Evolutionary conservation across 2,797 vertebrate genomes (phyloP), one percentile per base, ranked within the genome.

Genomic region (Neosalanx taihuensis): DNA sequence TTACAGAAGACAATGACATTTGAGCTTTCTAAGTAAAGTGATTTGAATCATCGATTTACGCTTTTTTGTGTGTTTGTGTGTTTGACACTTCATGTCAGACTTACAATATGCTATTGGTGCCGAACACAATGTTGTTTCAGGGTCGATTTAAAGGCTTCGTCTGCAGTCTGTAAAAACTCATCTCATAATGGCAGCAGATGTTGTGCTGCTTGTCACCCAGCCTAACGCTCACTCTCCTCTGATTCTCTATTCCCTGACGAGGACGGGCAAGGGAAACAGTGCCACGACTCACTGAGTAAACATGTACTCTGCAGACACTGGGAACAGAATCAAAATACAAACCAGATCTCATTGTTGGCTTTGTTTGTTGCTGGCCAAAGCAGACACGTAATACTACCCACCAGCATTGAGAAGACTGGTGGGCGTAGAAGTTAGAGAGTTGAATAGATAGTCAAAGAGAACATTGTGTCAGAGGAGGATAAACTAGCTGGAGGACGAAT

Each of bases 381-480:
- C 1, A 1, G 29, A 12, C 51, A 20, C 12, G 23, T 49, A 29
- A 29, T 61, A 66, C 23, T 17, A 51, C 79, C 77, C 77, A 69
- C 64, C 72, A 84, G 69, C 20, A 77, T 17, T 37, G 77, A 79
- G 49, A 49, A 13, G 70, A 70, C 77, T 84, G 72, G 83, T 84
- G 79, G 79, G 79, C 72, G 67, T 76, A 67, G 72, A 33, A 20
- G 33, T 31, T 37, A 67, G 49, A 77, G 70, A 78, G 85, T 76
- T 77, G 81, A 73, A 80, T 73, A 67, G 62, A 61, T 29, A 35
- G 15, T 18, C 37, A 9, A 62, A 18, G 9, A 63, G 33, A 26
- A 26, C 23, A 26, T 26, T 1, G 1, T 53, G 70, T 74, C 70
- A 72, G 37, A 74, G 62, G 69, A 68, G 63, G 67, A 75, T 67